These are phyloP conservation scores for Forficula auricularia DNA, from an alignment of 1,140 invertebrate genomes.

Conservation along the genomic window DNA sequence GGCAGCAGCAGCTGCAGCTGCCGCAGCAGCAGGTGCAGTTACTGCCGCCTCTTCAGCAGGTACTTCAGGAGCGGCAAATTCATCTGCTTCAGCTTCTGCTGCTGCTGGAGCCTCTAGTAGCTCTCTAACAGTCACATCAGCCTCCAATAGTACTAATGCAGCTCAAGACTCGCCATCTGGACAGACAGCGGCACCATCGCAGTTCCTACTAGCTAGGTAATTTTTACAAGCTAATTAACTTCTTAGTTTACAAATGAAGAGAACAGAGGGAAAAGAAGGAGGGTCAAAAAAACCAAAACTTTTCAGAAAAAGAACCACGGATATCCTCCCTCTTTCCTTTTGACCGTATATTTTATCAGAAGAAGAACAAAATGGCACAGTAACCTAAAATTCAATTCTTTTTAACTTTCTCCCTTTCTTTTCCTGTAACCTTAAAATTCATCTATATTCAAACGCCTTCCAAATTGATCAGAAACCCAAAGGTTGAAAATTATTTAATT, in stretches of 20 bases:
- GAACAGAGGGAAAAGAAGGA: too few relatives aligned
- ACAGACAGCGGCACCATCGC: constrained; percentile 26
- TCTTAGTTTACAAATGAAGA: not conserved
- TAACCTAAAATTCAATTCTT: too few relatives aligned
- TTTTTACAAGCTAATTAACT: constrained; percentile 5
- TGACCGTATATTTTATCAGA: too few relatives aligned
- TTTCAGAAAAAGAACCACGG: too few relatives aligned
- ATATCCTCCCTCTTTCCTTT: too few relatives aligned
- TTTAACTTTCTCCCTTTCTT: too few relatives aligned
- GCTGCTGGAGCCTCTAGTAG: constrained; percentile 24
- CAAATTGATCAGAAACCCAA: too few relatives aligned
- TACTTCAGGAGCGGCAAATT: constrained; percentile 19
- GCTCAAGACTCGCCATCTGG: constrained; percentile 25
- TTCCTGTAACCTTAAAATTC: too few relatives aligned
- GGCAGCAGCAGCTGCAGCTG: constrained; percentile 29
- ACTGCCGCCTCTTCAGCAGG: constrained; percentile 13
- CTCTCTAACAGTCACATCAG: constrained; percentile 22
- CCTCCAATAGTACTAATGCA: constrained; percentile 24
- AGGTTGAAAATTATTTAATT: too few relatives aligned
- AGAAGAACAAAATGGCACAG: too few relatives aligned
- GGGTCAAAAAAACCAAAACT: too few relatives aligned
- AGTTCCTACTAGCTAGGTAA: constrained; percentile 41
- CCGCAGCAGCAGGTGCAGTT: constrained; percentile 1
- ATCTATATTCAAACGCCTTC: too few relatives aligned
- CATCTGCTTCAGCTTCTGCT: constrained; percentile 22